A percentile compares a stretch with the other conserved stretches of the same genome.
phyloP scores from a whole-genome alignment of 2,113 vertebrate genomes.

The Poeciliopsis occidentalis region DNA sequence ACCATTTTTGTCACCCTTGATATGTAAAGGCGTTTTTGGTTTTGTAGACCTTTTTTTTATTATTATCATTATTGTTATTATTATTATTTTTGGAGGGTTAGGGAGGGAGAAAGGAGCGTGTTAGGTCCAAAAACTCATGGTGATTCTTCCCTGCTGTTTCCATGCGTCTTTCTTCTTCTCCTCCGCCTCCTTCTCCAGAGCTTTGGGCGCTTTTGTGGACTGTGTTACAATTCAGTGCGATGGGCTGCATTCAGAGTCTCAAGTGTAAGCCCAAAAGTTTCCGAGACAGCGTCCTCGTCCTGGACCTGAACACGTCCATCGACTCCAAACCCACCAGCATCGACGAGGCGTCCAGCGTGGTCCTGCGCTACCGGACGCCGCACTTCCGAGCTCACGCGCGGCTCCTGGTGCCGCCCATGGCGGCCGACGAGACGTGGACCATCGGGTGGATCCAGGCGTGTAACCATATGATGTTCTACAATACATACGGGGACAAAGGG shows the following conservation, averaged over 20 bases:
- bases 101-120: constrained; percentile 8
- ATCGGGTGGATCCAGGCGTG: constrained; percentile 99
- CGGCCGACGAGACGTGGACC: constrained; percentile 93
- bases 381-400: constrained; percentile 94
- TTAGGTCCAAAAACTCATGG: constrained; percentile 42
- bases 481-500: constrained; percentile 93
- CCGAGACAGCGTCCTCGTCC: constrained; percentile 91
- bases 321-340: constrained; percentile 95
- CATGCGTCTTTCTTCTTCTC: constrained; percentile 83
- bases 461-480: constrained; percentile 99
- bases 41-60: constrained; percentile 19
- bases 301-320: constrained; percentile 94
- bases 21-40: constrained; percentile 17
- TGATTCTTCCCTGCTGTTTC: constrained; percentile 74
- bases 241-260: constrained; percentile 99
- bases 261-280: constrained; percentile 96
- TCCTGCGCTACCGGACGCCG: constrained; percentile 95
- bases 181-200: constrained; percentile 78
- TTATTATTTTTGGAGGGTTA: background rate
- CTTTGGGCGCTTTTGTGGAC: constrained; percentile 85
- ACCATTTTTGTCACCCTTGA: background rate
- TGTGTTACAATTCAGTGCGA: constrained; percentile 85
- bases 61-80: background rate
- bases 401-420: constrained; percentile 90
- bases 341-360: constrained; percentile 95